Evolutionary conservation across 2,888 invertebrate genomes (phyloP).

Genomic region (Stenotaenia linearis): DNA sequence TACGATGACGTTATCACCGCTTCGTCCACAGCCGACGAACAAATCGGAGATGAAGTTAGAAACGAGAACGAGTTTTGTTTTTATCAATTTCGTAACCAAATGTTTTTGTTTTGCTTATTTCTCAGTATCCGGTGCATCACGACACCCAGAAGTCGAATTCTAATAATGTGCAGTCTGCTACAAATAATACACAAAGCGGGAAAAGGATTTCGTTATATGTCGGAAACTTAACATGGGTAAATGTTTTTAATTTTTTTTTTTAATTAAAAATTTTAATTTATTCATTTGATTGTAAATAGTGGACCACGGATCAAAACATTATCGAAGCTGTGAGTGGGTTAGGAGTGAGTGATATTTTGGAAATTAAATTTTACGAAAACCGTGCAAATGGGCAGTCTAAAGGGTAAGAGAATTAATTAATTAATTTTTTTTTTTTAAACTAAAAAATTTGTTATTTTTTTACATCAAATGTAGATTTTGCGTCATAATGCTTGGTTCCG

Average conservation of each 20-base stretch:
- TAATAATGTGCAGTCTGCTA: conserved; percentile 46
- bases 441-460: not conserved
- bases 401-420: conserved; percentile 54
- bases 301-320: conserved; percentile 96
- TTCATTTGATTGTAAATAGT: conserved; percentile 55
- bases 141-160: not conserved
- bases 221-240: conserved; percentile 97
- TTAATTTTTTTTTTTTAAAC: conserved; percentile 26
- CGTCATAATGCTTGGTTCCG: conserved; percentile 88
- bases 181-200: conserved; percentile 58
- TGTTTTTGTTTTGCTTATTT: not conserved
- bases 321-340: conserved; percentile 80
- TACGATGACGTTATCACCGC: conserved; percentile 93
- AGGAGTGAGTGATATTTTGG: conserved; percentile 88
- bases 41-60: conserved; percentile 28
- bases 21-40: conserved; percentile 51
- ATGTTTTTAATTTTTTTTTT: too few species aligned
- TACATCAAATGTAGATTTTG: conserved; percentile 62
- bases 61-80: not conserved
- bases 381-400: conserved; percentile 97
- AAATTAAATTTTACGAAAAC: conserved; percentile 99
- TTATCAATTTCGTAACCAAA: not conserved
- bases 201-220: conserved; percentile 89
- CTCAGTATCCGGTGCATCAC: conserved; percentile 9
- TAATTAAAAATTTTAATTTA: too few species aligned